A percentile compares a stretch with the other conserved stretches of the same genome.
Evolutionary conservation across 1,140 invertebrate genomes (phyloP).

Genomic region (Anoplophora glabripennis): DNA sequence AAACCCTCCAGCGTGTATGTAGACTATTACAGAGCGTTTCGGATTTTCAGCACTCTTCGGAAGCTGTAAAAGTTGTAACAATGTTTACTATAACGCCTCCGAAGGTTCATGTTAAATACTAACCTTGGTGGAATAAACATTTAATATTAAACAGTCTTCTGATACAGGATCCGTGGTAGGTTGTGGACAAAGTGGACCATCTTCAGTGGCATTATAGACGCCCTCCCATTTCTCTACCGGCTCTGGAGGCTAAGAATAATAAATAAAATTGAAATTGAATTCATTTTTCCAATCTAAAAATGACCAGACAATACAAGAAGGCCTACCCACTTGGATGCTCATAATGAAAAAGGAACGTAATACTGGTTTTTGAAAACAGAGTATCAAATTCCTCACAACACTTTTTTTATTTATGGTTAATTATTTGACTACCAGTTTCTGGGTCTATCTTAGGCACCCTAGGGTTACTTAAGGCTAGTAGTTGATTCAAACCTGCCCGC

Average conservation of each 20-base stretch:
- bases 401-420: too few relatives aligned
- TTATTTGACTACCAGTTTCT: too few relatives aligned
- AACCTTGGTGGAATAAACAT: conserved; percentile 60
- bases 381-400: too few relatives aligned
- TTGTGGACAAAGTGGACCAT: conserved; percentile 55
- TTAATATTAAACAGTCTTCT: conserved; percentile 70
- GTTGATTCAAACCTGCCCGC: too few relatives aligned
- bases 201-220: conserved; percentile 56
- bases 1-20: conserved; percentile 54
- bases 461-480: too few relatives aligned
- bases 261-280: too few relatives aligned
- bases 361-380: too few relatives aligned
- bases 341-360: too few relatives aligned
- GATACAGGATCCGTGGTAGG: conserved; percentile 53
- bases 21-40: conserved; percentile 52
- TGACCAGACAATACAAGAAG: too few relatives aligned
- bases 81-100: background rate
- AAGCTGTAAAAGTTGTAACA: conserved; percentile 24
- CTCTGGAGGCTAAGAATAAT: conserved; percentile 36
- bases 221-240: conserved; percentile 55
- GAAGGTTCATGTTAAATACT: background rate
- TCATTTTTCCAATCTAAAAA: too few relatives aligned
- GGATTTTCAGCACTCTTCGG: conserved; percentile 28
- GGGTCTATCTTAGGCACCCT: too few relatives aligned
- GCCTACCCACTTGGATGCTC: too few relatives aligned